Evolutionary conservation across 1,140 invertebrate genomes (phyloP), one percentile per base, ranked within the genome.

Genomic region (Adelges cooleyi): DNA sequence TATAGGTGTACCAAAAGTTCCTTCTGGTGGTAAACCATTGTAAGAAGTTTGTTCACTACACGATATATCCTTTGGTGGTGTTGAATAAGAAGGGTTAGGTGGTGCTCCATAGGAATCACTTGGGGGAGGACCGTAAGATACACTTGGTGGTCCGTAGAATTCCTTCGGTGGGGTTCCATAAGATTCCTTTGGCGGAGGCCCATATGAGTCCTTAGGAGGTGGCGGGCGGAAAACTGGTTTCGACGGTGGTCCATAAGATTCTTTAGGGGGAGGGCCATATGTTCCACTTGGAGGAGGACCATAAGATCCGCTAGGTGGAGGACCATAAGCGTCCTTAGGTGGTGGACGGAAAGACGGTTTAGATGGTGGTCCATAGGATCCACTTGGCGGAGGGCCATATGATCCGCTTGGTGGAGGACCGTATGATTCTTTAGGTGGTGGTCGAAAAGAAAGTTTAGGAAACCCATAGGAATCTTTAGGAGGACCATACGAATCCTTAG

Each of bases 401-500:
- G 33, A 23, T 22, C 4, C 20, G 8, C 17, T 74, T 38, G 77
- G 72, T 53, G 78, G 78, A 36, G 78, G 71, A 53, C 79, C 76
- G 36, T 77, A 73, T n/a, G 11, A 73, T 33, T 5, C 11, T 33
- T 33, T 52, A 17, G 51, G 33, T 44, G 49, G 62, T 40, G 33
- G 33, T n/a, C n/a, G n/a, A n/a, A n/a, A n/a, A n/a, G n/a, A n/a
- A n/a, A n/a, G n/a, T n/a, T n/a, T 11, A 11, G 53, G 53, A 22
- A 33, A 8, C 6, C 40, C 40, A 59, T 54, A 54, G 0, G 33
- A 38, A 9, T 3, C 33, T 13, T 18, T 54, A 11, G 52, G 52
- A 22, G 52, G 15, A 0, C 36, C 52, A 40, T 25, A 54, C 2
- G 52, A 29, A 13, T 9, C 36, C n/a, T 1, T 50, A 15, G 20